These are phyloP conservation scores for Macrobrachium rosenbergii DNA, from an alignment of 1,140 invertebrate species.

Conservation along the genomic window DNA sequence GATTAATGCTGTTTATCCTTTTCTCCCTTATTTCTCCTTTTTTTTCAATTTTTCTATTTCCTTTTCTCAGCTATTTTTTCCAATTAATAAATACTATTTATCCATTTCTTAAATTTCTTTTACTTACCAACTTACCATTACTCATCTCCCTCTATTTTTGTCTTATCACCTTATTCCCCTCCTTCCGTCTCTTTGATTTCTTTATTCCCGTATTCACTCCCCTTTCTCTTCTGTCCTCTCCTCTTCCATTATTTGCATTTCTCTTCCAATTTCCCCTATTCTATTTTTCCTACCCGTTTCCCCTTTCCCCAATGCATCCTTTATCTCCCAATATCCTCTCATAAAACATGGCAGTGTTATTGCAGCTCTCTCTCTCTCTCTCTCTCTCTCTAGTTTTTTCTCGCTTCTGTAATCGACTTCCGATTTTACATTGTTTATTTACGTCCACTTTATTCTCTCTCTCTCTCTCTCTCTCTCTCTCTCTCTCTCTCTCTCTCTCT, in stretches of 20 bases:
- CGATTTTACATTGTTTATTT: neutral
- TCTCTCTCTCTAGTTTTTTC: neutral
- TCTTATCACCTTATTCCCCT: too few species aligned
- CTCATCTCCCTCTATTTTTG: too few species aligned
- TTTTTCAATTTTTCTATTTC: too few species aligned
- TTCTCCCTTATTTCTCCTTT: too few species aligned
- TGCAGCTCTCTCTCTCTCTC: neutral
- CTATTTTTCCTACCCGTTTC: neutral
- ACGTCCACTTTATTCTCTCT: neutral
- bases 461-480: neutral
- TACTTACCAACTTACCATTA: too few species aligned
- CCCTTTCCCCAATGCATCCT: neutral
- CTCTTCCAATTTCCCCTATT: too few species aligned
- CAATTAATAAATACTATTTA: too few species aligned
- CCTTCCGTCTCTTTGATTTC: neutral
- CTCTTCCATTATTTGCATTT: too few species aligned
- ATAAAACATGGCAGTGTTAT: neutral
- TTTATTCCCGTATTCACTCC: neutral
- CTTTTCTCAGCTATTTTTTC: too few species aligned
- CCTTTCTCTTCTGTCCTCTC: too few species aligned
- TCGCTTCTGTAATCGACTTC: neutral
- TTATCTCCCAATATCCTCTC: neutral
- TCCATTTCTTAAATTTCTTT: too few species aligned
- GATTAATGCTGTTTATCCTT: neutral
- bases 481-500: too few species aligned